These are phyloP conservation scores for Phasianus colchicus DNA, from an alignment of 2,113 vertebrate species.

Conservation along the genomic window DNA sequence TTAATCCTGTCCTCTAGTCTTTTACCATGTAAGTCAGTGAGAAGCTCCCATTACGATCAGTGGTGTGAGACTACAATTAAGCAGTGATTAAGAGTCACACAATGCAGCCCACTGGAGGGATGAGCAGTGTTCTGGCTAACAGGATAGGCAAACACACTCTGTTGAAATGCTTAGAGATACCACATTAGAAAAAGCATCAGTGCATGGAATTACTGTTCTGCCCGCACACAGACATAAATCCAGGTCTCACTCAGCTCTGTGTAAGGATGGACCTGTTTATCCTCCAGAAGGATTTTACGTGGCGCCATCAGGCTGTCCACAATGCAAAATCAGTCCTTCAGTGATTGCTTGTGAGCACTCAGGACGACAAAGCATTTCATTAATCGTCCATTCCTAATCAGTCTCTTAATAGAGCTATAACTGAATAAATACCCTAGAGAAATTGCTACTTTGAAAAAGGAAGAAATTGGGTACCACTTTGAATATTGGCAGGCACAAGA, in stretches of 20 bases:
- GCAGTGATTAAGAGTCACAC: neutral
- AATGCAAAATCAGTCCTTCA: slow-evolving; percentile 37
- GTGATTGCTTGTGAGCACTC: slow-evolving; percentile 25
- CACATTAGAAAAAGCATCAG: neutral
- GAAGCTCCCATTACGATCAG: neutral
- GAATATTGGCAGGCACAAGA: slow-evolving; percentile 64
- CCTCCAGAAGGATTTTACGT: slow-evolving; percentile 32
- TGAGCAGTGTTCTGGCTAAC: neutral
- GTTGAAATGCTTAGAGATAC: neutral
- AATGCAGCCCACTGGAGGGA: neutral
- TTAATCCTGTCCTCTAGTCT: slow-evolving; percentile 11
- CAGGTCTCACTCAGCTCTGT: neutral
- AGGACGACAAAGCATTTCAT: slow-evolving; percentile 38
- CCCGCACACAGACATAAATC: neutral
- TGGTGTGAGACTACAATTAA: slow-evolving; percentile 27
- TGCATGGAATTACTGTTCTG: neutral
- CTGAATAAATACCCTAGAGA: slow-evolving; percentile 61
- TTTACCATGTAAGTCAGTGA: neutral
- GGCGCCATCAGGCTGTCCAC: slow-evolving; percentile 4
- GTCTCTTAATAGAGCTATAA: slow-evolving; percentile 45
- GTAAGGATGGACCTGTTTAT: slow-evolving; percentile 42
- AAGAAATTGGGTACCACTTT: slow-evolving; percentile 51
- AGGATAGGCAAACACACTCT: neutral
- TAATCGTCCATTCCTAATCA: slow-evolving; percentile 38
- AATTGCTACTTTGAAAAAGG: slow-evolving; percentile 39